Evolutionary conservation across 2,113 vertebrate genomes (phyloP).

Genomic region (Calidris pugnax): DNA sequence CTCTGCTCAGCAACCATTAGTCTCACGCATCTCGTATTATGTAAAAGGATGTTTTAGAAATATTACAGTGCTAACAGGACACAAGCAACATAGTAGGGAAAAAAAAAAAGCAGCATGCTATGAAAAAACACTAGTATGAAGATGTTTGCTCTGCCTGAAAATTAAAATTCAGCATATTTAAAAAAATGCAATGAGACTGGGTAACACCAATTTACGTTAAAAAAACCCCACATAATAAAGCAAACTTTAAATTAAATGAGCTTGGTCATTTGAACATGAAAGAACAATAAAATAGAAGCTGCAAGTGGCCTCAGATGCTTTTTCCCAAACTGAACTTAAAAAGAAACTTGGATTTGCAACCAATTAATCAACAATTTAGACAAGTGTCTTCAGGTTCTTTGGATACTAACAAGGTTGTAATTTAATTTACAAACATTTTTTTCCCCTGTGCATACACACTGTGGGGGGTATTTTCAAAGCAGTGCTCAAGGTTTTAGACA

Average conservation of each 20-base stretch:
- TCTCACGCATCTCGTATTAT: not conserved
- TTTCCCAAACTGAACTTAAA: not conserved
- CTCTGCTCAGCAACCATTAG: not conserved
- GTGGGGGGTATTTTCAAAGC: not conserved
- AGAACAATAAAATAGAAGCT: not conserved
- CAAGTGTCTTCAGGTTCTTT: not conserved
- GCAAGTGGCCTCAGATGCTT: not conserved
- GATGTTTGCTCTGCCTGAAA: not conserved
- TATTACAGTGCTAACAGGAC: not conserved
- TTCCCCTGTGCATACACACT: not conserved
- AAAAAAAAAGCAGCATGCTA: not conserved
- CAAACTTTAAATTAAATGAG: not conserved
- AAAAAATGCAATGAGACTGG: not conserved
- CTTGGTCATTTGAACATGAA: not conserved
- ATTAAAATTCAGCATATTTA: not conserved
- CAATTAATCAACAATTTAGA: not conserved
- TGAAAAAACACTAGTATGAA: not conserved
- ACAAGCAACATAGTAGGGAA: not conserved
- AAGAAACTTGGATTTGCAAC: not conserved
- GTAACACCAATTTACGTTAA: not conserved
- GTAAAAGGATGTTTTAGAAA: not conserved
- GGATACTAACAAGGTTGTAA: not conserved
- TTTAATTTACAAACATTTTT: not conserved
- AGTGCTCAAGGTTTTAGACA: not conserved
- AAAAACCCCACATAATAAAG: not conserved